Evolutionary conservation across 2,797 vertebrate genomes (phyloP), one percentile per base, ranked within the genome.

Genomic region (Peromyscus eremicus): DNA sequence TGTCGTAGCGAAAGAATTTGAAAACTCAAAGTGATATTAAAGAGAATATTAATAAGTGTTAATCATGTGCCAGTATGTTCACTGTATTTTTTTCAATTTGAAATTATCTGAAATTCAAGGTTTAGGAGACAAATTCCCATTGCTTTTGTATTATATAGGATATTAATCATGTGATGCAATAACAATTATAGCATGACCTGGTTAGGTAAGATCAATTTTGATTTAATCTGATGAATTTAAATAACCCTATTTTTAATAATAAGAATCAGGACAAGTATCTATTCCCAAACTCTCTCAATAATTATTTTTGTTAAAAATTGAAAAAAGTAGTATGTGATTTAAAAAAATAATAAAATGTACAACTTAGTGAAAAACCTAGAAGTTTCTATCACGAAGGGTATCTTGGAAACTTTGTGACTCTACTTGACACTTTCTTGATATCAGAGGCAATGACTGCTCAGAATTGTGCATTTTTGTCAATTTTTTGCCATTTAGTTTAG

Each of bases 241-340:
- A 40, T 29, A 57, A 57, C 52, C 66, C 2, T 25, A 32, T 52
- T 52, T 96, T 55, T n/a, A 43, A 43, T 57, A 16, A 37, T 82
- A 89, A 95, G 70, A 79, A 89, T 66, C 77, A 40, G 4, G 9
- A 29, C 7, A 92, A 87, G 9, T 17, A 25, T 55, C 27, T 13
- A 83, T 71, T 37, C 1, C 29, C 17, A 70, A 81, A 27, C 11
- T 87, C 3, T 57, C 25, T 73, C 37, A 82, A 66, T 73, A 49
- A 29, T 40, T 55, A 11, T 43, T 90, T 90, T 87, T 83, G 68
- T 83, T 83, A 88, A 84, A 81, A 75, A n/a, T 49, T 92, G 19
- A 55, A 77, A 60, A 71, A 6, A 49, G 12, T 43, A 55, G 7
- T 57, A 17, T 19, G 37, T 21, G 17, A 52, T 81, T 11, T 40